These are phyloP conservation scores for Acanthiza pusilla DNA, from an alignment of 2,797 vertebrate genomes.

Conservation along the genomic window DNA sequence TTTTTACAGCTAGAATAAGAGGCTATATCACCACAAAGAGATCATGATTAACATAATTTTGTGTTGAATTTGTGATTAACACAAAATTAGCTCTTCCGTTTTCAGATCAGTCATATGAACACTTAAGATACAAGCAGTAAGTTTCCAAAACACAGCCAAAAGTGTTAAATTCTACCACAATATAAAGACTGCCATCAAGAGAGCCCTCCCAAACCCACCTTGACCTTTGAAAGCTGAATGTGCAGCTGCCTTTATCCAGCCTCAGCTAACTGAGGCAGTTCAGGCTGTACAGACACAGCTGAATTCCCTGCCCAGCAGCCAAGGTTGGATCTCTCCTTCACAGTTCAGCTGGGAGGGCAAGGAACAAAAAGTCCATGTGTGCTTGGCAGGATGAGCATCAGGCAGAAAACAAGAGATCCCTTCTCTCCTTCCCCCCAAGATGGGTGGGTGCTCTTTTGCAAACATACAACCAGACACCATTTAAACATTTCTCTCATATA, in stretches of 20 bases:
- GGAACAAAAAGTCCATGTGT: background rate
- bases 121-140: background rate
- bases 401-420: background rate
- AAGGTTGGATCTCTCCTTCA: background rate
- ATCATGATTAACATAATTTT: background rate
- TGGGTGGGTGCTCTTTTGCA: background rate
- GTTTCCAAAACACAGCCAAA: background rate
- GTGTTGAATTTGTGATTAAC: background rate
- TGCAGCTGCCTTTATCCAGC: background rate
- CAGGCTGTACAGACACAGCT: background rate
- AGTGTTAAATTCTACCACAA: background rate
- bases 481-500: background rate
- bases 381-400: background rate
- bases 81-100: background rate
- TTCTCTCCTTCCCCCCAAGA: background rate
- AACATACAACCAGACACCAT: background rate
- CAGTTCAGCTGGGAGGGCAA: background rate
- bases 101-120: background rate
- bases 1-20: background rate
- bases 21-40: background rate
- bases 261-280: background rate
- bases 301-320: background rate
- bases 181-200: accelerated
- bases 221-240: background rate
- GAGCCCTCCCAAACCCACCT: background rate